Conservation (phyloP, 1,140 invertebrate genomes). For the Zaprionus lachaisei region DNA sequence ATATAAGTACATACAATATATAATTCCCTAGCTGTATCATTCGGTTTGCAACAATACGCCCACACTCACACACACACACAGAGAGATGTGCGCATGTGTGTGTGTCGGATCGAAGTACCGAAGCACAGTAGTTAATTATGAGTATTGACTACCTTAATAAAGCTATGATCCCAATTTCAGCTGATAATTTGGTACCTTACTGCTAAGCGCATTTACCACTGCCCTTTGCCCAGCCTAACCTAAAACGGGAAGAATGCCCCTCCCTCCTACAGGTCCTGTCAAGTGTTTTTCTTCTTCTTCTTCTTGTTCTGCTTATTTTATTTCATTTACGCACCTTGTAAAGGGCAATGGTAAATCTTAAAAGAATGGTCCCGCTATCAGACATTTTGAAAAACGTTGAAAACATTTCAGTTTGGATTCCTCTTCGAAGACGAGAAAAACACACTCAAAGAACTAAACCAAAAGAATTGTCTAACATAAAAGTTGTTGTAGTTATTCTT, state of each 20-base stretch:
- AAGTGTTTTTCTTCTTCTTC: background rate
- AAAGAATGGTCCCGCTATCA: conserved; percentile 85
- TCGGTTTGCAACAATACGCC: conserved; percentile 10
- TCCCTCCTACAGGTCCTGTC: background rate
- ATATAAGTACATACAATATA: conserved; percentile 21
- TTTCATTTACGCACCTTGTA: conserved; percentile 14
- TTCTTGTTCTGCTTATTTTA: background rate
- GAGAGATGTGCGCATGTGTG: background rate
- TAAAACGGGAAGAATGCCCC: background rate
- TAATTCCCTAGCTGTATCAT: conserved; percentile 24
- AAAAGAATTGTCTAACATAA: conserved; percentile 52
- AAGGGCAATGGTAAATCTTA: conserved; percentile 84
- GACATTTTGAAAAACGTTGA: conserved; percentile 84
- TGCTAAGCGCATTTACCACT: conserved; percentile 84
- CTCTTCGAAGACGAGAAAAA: conserved; percentile 66
- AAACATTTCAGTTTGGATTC: conserved; percentile 78
- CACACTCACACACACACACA: conserved; percentile 25
- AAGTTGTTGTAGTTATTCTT: conserved; percentile 40
- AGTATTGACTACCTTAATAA: conserved; percentile 85
- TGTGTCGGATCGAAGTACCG: conserved; percentile 22
- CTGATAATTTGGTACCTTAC: conserved; percentile 85
- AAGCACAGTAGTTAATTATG: conserved; percentile 56
- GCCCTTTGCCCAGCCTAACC: conserved; percentile 60
- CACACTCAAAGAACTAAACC: conserved; percentile 61
- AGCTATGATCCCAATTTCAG: conserved; percentile 85